Base-by-base conservation (phyloP, 2,113 vertebrate species). In the Triplophysa dalaica region DNA sequence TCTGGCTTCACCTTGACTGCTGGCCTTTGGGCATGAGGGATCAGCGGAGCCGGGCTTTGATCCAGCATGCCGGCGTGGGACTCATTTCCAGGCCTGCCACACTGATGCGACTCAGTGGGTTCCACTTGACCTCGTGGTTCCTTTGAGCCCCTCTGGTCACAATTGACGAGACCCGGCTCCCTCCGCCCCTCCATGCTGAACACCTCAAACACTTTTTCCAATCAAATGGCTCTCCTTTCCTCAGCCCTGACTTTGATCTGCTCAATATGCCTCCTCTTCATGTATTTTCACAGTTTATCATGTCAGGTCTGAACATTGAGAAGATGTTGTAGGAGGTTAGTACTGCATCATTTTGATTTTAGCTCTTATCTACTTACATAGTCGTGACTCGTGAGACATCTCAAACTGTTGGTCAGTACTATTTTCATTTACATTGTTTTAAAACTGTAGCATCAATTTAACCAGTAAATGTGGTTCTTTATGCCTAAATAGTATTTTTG, bases 1-100 rank as follows among this genome's bases (percentile, higher is more conserved):
- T 85, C 76, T 62, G 62, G 68, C 76, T 76, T 83, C 79, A 83
- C 79, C 82, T 81, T 83, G 84, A 81, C 82, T 77, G 58, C 76
- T 83, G 76, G 82, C 84, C 82, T 85, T 81, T 81, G 82, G 84
- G 79, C 82, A 81, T 75, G 54, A 70, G 84, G 81, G 78, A 81
- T 81, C 79, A 83, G 41, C 76, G 29, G 76, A 54, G 56, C 61
- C n/a, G 17, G 66, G 70, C 84, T 85, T 85, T 85, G 84, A 85
- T 83, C 84, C 72, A 72, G 69, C n/a, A 48, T 48, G 76, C 33
- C 62, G 33, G 56, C 62, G 33, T 83, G 81, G 79, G 76, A 74
- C 79, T 83, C 70, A 81, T 85, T 85, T 85, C 67, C 76, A 83
- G 66, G 43, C 79, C 78, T 73, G 64, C 82, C 72, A 79, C 70